Conservation (phyloP, 2,113 vertebrate species). For the Pedionomus torquatus region DNA sequence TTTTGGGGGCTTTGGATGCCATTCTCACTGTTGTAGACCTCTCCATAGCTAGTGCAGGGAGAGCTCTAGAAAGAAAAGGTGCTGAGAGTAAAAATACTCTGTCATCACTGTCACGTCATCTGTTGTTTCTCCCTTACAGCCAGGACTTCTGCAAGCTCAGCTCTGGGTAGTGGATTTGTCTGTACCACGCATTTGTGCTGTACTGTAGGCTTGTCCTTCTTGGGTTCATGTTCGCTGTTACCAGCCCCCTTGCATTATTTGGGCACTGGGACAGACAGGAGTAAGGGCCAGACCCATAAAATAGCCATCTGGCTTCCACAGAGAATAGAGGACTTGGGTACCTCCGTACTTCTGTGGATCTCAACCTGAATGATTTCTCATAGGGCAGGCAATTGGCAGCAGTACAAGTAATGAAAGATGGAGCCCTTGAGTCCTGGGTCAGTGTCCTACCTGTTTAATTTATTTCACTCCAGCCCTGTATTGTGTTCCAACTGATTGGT, state of each 20-base stretch:
- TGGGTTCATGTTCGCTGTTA: background rate
- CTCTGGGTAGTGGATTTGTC: background rate
- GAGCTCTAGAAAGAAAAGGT: background rate
- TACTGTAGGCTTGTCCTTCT: accelerated
- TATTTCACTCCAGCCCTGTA: background rate
- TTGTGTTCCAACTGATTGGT: background rate
- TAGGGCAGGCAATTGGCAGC: background rate
- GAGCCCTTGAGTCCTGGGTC: background rate
- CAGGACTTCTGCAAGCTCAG: background rate
- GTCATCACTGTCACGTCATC: background rate
- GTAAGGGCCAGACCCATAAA: background rate
- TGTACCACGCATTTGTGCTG: background rate
- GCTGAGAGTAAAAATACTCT: background rate
- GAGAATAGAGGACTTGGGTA: background rate
- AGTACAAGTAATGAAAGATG: background rate
- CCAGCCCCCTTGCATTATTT: background rate
- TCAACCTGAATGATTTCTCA: background rate
- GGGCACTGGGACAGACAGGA: background rate
- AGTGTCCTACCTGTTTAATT: background rate
- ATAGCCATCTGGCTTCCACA: background rate
- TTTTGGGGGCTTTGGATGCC: accelerated
- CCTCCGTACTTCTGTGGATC: background rate
- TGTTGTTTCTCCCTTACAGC: background rate
- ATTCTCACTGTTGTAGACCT: background rate
- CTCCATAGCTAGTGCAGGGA: background rate